These are phyloP conservation scores for Pachycephus smyrnensis DNA, from an alignment of 2,888 invertebrate genomes.

Conservation along the genomic window DNA sequence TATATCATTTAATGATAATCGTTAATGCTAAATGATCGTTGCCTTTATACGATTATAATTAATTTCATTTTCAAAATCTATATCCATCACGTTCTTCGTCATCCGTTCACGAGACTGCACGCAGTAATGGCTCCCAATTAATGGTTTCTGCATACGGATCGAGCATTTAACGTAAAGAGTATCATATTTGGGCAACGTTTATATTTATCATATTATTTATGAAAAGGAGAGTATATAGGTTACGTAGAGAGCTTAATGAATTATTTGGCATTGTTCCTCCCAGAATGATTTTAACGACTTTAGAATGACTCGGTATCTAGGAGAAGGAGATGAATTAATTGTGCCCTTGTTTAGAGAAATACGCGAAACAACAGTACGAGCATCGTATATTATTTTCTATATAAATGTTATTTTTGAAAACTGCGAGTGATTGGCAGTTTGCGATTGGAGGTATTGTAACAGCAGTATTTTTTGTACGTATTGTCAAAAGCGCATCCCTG, in stretches of 20 bases:
- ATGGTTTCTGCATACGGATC: not conserved
- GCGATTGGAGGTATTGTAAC: constrained; percentile 24
- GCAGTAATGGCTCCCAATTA: not conserved
- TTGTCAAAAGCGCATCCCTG: constrained; percentile 21
- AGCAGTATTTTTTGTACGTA: constrained; percentile 37
- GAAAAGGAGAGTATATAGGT: not conserved
- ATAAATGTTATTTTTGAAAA: constrained; percentile 24
- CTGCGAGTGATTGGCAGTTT: constrained; percentile 14
- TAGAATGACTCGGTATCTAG: no score
- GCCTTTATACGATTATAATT: not conserved
- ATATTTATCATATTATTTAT: not conserved
- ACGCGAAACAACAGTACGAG: not conserved
- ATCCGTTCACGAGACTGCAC: not conserved
- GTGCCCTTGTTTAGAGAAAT: not conserved
- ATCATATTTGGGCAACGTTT: not conserved
- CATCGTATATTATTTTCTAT: constrained; percentile 15
- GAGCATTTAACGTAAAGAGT: not conserved
- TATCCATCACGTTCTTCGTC: not conserved
- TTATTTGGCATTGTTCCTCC: no score
- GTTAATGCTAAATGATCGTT: not conserved
- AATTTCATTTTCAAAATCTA: not conserved
- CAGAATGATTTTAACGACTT: no score
- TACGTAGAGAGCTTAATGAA: no score
- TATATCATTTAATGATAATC: not conserved
- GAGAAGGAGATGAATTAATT: not conserved